Evolutionary conservation across 2,888 invertebrate species (phyloP), one percentile per base, ranked within the genome.

Genomic region (Lithosia quadra): DNA sequence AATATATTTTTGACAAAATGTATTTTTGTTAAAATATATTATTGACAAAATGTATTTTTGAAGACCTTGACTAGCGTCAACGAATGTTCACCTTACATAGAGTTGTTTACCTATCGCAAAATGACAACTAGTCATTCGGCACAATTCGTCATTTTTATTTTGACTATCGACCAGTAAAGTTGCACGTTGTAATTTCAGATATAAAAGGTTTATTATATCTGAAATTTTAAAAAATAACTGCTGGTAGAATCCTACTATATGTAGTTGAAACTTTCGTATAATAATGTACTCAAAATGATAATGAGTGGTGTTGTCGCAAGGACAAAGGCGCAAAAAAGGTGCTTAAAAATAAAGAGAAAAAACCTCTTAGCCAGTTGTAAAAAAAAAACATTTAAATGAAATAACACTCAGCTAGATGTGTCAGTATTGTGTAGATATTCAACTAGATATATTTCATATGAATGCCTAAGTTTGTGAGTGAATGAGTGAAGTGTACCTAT

Each of bases 241-340:
- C 49, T 49, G 9, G 1, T 9, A 8, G 49, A n/a, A 1, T 49
- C n/a, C 49, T 9, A 49, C 9, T 18, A 49, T 5, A 15, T 39
- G 18, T 43, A 49, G 49, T 49, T 56, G 49, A n/a, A 49, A n/a
- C 7, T 49, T 49, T 15, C 22, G 56, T 24, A 22, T 24, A 15
- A 24, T 56, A 28, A 28, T 56, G 56, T 56, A 28, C 24, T 56
- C 24, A 15, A 22, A 7, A 56, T 56, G 22, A 13, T 56, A 56
- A 56, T 56, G 56, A 56, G 28, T 56, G 15, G 56, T 13, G 13
- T 56, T 56, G 56, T 28, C 56, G 56, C 24, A 22, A 56, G 56
- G 22, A 21, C 22, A 24, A 10, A 15, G 24, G 13, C 13, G 56
- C 24, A 56, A 56, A 56, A 56, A 56, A 56, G 22, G 24, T 56